Evolutionary conservation across 2,113 vertebrate species (phyloP).

Genomic region (Otocyon megalotis): DNA sequence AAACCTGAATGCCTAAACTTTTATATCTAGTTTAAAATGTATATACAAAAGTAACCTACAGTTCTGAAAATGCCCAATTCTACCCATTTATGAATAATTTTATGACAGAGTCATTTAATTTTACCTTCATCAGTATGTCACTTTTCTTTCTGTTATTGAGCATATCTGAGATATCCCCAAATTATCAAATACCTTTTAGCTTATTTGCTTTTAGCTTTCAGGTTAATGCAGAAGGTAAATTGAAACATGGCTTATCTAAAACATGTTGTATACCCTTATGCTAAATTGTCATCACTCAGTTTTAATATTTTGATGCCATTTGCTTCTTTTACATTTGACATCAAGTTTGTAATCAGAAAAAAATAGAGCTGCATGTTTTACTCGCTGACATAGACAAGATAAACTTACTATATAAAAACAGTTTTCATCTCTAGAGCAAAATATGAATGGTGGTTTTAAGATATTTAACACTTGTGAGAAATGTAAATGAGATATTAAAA

Average conservation of each 20-base stretch:
- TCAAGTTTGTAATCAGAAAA: constrained; percentile 56
- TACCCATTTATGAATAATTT: neutral
- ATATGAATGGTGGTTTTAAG: constrained; percentile 71
- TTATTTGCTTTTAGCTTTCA: constrained; percentile 42
- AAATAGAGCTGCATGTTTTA: neutral
- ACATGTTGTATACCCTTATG: neutral
- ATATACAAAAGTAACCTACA: neutral
- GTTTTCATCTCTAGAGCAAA: constrained; percentile 27
- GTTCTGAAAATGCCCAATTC: neutral
- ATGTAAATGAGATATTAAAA: constrained; percentile 65
- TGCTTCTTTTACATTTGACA: constrained; percentile 53
- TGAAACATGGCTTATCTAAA: constrained; percentile 3
- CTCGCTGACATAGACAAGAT: constrained; percentile 59
- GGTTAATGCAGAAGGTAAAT: constrained; percentile 14
- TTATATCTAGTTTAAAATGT: neutral
- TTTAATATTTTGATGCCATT: constrained; percentile 68
- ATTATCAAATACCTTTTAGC: neutral
- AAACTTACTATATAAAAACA: constrained; percentile 46
- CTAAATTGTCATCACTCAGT: constrained; percentile 46
- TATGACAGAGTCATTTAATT: constrained; percentile 24
- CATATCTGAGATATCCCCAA: neutral
- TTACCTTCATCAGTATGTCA: neutral
- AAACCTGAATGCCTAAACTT: constrained; percentile 34
- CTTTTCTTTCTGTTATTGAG: constrained; percentile 1
- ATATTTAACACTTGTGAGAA: constrained; percentile 70